Conservation (phyloP, 2,888 invertebrate genomes). For the Parelbella ahira region DNA sequence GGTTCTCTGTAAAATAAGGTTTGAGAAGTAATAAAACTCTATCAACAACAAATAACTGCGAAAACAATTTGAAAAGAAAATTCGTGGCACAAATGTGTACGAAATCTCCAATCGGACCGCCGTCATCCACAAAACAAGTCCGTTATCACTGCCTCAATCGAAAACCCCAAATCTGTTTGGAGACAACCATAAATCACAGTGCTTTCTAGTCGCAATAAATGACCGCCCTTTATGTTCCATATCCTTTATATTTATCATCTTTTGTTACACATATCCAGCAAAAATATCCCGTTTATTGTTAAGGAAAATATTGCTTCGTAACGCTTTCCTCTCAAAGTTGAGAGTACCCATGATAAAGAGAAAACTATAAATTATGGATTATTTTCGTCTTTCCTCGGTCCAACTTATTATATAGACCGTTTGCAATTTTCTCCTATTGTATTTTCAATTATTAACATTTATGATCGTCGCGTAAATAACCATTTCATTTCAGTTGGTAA, state of each 20-base stretch:
- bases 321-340: neutral
- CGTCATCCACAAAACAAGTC: neutral
- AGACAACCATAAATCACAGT: slow-evolving; percentile 10
- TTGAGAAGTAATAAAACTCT: too few species aligned
- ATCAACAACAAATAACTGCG: neutral
- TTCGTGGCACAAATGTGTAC: neutral
- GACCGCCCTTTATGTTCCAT: slow-evolving; percentile 11
- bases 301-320: slow-evolving; percentile 8
- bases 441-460: too few species aligned
- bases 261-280: slow-evolving; percentile 12
- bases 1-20: too few species aligned
- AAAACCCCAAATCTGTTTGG: slow-evolving; percentile 8
- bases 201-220: slow-evolving; percentile 10
- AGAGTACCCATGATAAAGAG: slow-evolving; percentile 4
- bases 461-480: neutral
- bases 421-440: too few species aligned
- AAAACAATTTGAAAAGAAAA: neutral
- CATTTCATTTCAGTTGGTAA: too few species aligned
- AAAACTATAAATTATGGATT: slow-evolving; percentile 14
- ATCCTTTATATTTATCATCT: slow-evolving; percentile 19
- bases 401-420: too few species aligned
- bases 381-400: slow-evolving; percentile 1
- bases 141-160: neutral
- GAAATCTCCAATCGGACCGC: neutral
- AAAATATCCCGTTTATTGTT: slow-evolving; percentile 7